phyloP scores from a whole-genome alignment of 2,797 vertebrate species.

The Sebastes diaconus region DNA sequence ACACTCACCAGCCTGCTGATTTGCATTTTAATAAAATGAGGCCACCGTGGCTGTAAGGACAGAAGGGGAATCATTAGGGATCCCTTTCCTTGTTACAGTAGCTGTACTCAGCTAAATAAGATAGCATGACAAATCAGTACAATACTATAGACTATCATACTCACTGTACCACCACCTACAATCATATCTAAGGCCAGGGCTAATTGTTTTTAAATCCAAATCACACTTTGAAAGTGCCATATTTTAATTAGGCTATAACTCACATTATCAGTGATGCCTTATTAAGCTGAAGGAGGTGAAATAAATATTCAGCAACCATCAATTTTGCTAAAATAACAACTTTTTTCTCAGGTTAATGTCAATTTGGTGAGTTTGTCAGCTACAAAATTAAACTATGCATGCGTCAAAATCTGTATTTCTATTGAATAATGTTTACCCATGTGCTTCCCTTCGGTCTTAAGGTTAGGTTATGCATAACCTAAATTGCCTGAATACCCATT shows the following conservation, averaged over 20 bases:
- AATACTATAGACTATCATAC: background rate
- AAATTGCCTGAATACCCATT: too few species aligned
- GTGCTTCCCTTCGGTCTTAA: too few species aligned
- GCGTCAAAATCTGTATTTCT: background rate
- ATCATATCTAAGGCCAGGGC: background rate
- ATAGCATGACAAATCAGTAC: background rate
- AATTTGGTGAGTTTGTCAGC: background rate
- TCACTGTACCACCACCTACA: background rate
- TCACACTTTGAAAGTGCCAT: background rate
- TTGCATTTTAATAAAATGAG: constrained; percentile 68
- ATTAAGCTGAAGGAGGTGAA: background rate
- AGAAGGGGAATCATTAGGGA: constrained; percentile 1
- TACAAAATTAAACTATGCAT: background rate
- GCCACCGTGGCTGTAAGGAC: constrained; percentile 23
- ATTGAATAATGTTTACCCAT: background rate
- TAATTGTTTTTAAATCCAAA: background rate
- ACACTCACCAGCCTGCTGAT: constrained; percentile 27
- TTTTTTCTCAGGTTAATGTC: background rate
- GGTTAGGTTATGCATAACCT: background rate
- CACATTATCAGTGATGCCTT: background rate
- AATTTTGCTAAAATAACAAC: background rate
- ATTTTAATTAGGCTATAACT: background rate
- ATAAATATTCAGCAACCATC: background rate
- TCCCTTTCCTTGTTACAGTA: background rate
- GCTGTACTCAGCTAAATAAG: background rate